phyloP scores from a whole-genome alignment of 2,113 vertebrate species.

The Alosa alosa region DNA sequence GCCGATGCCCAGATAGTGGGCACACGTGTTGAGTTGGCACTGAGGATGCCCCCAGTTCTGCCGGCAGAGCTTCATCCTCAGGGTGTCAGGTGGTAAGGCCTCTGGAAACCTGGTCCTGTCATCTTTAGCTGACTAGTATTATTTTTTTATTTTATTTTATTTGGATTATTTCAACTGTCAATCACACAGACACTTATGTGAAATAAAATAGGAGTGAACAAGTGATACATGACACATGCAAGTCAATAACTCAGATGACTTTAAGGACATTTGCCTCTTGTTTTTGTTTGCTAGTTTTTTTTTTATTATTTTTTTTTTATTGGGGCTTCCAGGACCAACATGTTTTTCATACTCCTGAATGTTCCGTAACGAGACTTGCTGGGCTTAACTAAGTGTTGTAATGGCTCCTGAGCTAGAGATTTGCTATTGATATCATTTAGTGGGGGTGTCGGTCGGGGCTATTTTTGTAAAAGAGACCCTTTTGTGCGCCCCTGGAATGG shows the following conservation, averaged over 20 bases:
- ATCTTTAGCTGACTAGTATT: not conserved
- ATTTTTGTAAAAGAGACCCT: not conserved
- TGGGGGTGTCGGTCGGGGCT: not conserved
- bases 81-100: not conserved
- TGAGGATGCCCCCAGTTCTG: not conserved
- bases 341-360: not conserved
- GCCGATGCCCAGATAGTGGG: not conserved
- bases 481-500: not conserved
- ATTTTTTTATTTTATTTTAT: not conserved
- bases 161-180: not conserved
- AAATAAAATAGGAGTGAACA: not conserved
- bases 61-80: not conserved
- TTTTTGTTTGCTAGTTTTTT: not conserved
- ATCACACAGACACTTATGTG: not conserved
- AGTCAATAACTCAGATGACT: not conserved
- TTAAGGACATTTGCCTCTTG: not conserved
- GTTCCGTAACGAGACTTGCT: not conserved
- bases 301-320: not conserved
- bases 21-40: not conserved
- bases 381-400: not conserved
- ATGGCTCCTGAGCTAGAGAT: not conserved
- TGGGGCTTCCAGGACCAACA: constrained; percentile 9
- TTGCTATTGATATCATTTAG: constrained; percentile 12
- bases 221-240: not conserved
- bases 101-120: not conserved